Percentiles rank a stretch among this genome's conserved stretches.
Evolutionary conservation across 2,113 vertebrate species (phyloP).

Genomic region (Strix uralensis): DNA sequence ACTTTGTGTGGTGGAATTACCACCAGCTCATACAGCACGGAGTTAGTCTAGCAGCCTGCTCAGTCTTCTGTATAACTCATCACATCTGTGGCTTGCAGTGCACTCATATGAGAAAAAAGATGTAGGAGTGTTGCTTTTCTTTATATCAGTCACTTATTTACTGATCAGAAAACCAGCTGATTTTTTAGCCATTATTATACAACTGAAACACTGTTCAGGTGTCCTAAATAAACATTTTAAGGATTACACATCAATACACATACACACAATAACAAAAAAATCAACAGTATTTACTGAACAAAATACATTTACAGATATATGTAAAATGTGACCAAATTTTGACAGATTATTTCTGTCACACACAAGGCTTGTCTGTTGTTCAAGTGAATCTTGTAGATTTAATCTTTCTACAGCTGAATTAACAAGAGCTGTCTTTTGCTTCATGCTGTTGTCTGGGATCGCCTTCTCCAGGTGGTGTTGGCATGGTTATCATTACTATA

Average conservation of each 20-base stretch:
- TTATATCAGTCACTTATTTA: not conserved
- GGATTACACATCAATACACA: not conserved
- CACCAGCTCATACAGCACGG: not conserved
- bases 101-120: not conserved
- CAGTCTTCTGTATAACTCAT: not conserved
- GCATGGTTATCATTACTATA: not conserved
- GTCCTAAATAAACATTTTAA: not conserved
- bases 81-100: not conserved
- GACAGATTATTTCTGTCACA: not conserved
- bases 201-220: not conserved
- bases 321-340: not conserved
- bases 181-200: not conserved
- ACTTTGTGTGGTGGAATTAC: not conserved
- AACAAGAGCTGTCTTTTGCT: not conserved
- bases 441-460: not conserved
- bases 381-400: not conserved
- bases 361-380: not conserved
- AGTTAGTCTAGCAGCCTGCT: not conserved
- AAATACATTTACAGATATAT: fast-evolving
- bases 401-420: not conserved
- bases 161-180: not conserved
- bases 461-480: not conserved
- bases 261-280: not conserved
- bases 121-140: not conserved
- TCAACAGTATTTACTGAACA: fast-evolving